Base-by-base conservation (phyloP, 2,888 invertebrate species). In the Phorcus lineatus region DNA sequence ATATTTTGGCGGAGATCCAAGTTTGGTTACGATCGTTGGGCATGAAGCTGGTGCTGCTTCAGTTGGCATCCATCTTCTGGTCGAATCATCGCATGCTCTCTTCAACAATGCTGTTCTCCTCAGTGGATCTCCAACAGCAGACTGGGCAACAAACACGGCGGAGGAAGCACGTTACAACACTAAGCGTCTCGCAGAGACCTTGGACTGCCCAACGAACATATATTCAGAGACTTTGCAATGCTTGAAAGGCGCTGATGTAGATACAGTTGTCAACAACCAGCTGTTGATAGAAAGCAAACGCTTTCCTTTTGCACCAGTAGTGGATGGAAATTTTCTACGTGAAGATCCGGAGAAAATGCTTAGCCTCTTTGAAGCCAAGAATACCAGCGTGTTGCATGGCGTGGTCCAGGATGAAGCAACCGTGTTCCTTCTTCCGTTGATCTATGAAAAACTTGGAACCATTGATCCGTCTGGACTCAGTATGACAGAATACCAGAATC, bases 31-130 rank as follows among this genome's bases (percentile, higher is more conserved):
- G 0, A n/a, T 88, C 31, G 88, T 91, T 80, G 92, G 92, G 13
- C 89, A 92, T 76, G 91, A 91, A 74, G 89, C 92, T 0, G 91
- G 91, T 0, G 84, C 88, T 1, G 88, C 84, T 2, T 87, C 88
- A 76, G 85, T 88, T 1, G 85, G 86, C 16, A 85, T 87, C 55
- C 91, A 91, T 77, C 77, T 90, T 24, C 66, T 91, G 19, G 87
- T 90, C 6, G 88, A 86, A 0, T 53, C 80, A 17, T 87, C 86
- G 17, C 82, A 85, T 81, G 81, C 86, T 54, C 85, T 87, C 55
- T 90, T 91, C 80, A 83, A 82, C 13, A 86, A 85, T 67, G 91
- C 86, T 52, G 91, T 90, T 53, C 84, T 91, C 85, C 86, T 87
- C 82, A 90, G 91, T 80, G 87, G 85, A 31, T 82, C 88, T 7